Evolutionary conservation across 1,140 invertebrate genomes (phyloP), one percentile per base, ranked within the genome.

Genomic region (Maniola jurtina): DNA sequence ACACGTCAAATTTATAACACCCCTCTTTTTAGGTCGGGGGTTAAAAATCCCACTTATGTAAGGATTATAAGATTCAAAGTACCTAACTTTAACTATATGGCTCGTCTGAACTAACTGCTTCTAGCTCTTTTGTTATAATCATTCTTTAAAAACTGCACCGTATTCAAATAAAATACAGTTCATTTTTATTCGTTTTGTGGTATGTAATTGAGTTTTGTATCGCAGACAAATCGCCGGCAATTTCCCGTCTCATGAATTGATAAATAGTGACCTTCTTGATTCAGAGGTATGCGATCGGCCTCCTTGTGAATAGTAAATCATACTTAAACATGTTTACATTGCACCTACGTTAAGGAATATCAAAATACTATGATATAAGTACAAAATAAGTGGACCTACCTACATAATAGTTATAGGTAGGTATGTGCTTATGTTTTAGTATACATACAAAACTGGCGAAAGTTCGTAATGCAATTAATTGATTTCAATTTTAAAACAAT

Each of bases 201-300:
- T 25, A 16, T 11, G n/a, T 64, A 64, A 40, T 57, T 47, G 62
- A 57, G 52, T 64, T 57, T 64, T 47, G 50, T 64, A 64, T 64
- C 62, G 54, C 54, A 64, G 62, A 64, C 62, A 64, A 64, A 64
- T 64, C 52, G 54, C 50, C 55, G 62, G 55, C 54, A 68, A 48
- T 71, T 73, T 71, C 63, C 64, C 62, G 58, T 69, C 68, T 63
- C 66, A 64, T 73, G 66, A 68, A 72, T 69, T 71, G 62, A 73
- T 74, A 66, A 71, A 36, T 47, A 65, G 50, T 61, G 77, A 68
- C 77, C 77, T 80, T 80, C 70, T 72, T 15, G 55, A 69, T 66
- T 64, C 62, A 65, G 47, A 63, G 68, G 68, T 61, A 72, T 71
- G 64, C 59, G 63, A 66, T 71, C 70, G 69, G 48, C 61, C 66